phyloP scores from a whole-genome alignment of 2,888 invertebrate genomes.

The Torymus texanus region DNA sequence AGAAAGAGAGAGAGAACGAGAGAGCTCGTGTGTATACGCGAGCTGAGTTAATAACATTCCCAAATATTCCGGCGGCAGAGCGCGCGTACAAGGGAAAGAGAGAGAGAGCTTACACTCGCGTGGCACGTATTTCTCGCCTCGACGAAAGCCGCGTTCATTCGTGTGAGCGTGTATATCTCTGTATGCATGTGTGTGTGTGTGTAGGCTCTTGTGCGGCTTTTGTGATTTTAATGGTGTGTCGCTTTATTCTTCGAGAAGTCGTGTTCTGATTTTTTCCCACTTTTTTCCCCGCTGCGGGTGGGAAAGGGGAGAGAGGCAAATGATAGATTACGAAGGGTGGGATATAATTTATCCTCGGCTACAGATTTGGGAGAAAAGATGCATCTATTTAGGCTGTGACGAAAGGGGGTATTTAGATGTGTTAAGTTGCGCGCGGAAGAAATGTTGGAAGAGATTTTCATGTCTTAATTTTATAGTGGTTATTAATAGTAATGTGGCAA shows the following conservation, averaged over 20 bases:
- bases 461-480: too few species aligned
- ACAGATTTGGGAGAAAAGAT: too few species aligned
- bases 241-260: constrained; percentile 36
- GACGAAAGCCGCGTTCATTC: constrained; percentile 5
- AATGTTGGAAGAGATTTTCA: too few species aligned
- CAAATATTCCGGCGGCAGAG: constrained; percentile 42
- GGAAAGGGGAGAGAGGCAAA: too few species aligned
- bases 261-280: constrained; percentile 21
- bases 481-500: too few species aligned
- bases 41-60: constrained; percentile 53
- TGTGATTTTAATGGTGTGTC: constrained; percentile 47
- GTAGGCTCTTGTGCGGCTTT: constrained; percentile 27
- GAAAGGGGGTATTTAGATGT: not conserved
- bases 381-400: not conserved
- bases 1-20: constrained; percentile 21
- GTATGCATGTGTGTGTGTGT: not conserved
- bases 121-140: constrained; percentile 46
- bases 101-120: constrained; percentile 21
- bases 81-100: not conserved
- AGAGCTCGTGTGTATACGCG: constrained; percentile 38
- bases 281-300: not conserved
- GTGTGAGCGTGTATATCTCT: not conserved
- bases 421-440: too few species aligned
- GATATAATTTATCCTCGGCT: too few species aligned
- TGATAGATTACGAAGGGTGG: too few species aligned